Evolutionary conservation across 2,113 vertebrate genomes (phyloP), one percentile per base, ranked within the genome.

Genomic region (Gallinago media): DNA sequence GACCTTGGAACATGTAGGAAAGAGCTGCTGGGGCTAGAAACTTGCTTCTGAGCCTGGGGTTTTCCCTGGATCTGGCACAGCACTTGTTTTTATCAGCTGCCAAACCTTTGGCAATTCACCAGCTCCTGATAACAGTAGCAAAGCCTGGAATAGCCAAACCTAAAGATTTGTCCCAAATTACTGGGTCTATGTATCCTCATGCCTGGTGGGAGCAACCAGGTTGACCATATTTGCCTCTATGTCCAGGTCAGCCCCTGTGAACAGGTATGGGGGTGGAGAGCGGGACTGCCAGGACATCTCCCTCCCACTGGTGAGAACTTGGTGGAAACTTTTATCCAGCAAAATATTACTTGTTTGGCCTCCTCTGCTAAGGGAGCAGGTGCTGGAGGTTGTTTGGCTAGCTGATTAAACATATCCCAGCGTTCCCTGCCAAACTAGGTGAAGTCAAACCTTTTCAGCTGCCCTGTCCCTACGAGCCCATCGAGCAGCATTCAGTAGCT

Each of bases 381-480:
- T 89, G 84, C 76, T 72, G 52, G 65, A 92, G 11, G 47, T 89
- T 96, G 80, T 94, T 96, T 92, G 91, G 70, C 40, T 95, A 96
- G 95, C 83, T 96, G 91, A 31, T 81, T 56, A 92, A 96, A 96
- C 58, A 96, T 95, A 91, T 42, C 49, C 23, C 56, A 52, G 61
- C 1, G 3, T 47, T 89, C 80, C 76, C 80, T 92, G 77, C 68
- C 76, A 89, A 61, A 55, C 9, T 59, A 88, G 71, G 58, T 72
- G 62, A 85, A 88, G 55, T 58, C 54, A 56, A 92, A 12, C 25
- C 23, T 85, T 90, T 87, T 63, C 90, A 92, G 58, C 38, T 76
- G 49, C 59, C 34, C 82, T 0, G 2, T 55, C 47, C 38, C 59
- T 66, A 36, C 2, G 1, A 77, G 56, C 55, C 61, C 62, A 66